Conservation (phyloP, 2,888 invertebrate genomes). For the Pandemis corylana region DNA sequence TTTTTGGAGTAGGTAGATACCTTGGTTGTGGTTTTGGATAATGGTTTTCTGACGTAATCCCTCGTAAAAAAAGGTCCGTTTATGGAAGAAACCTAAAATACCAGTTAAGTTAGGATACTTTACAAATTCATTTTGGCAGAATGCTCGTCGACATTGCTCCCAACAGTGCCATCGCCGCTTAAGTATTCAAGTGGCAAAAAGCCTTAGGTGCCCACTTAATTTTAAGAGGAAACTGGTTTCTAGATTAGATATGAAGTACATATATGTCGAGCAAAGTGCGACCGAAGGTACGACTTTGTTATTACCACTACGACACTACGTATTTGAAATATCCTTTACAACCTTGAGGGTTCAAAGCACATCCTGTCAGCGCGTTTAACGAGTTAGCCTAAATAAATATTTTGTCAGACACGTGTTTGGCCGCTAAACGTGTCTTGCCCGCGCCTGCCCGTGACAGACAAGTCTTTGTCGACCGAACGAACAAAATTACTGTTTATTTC, state of each 20-base stretch:
- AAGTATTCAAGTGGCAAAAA: slow-evolving; percentile 41
- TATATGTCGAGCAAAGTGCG: neutral
- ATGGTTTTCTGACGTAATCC: neutral
- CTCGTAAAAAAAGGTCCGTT: neutral
- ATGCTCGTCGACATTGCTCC: slow-evolving; percentile 33
- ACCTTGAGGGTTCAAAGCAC: slow-evolving; percentile 81
- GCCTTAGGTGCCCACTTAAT: slow-evolving; percentile 32
- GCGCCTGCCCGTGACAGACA: slow-evolving; percentile 54
- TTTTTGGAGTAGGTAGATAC: neutral
- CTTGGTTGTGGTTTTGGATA: neutral
- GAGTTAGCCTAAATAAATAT: slow-evolving; percentile 82
- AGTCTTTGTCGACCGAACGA: slow-evolving; percentile 53
- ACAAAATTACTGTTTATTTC: slow-evolving; percentile 70
- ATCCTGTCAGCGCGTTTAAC: slow-evolving; percentile 79
- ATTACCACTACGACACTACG: slow-evolving; percentile 29
- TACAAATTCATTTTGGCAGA: slow-evolving; percentile 36
- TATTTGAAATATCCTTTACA: slow-evolving; percentile 66
- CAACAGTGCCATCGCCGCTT: slow-evolving; percentile 32
- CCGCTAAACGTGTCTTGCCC: slow-evolving; percentile 62
- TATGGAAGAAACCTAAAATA: neutral
- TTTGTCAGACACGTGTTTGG: slow-evolving; percentile 74
- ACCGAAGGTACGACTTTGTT: slow-evolving; percentile 25
- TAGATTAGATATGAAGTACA: slow-evolving; percentile 31
- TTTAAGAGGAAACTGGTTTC: slow-evolving; percentile 37
- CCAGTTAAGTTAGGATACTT: neutral